These are phyloP conservation scores for Trisateles emortualis DNA, from an alignment of 2,888 invertebrate genomes.

Conservation along the genomic window DNA sequence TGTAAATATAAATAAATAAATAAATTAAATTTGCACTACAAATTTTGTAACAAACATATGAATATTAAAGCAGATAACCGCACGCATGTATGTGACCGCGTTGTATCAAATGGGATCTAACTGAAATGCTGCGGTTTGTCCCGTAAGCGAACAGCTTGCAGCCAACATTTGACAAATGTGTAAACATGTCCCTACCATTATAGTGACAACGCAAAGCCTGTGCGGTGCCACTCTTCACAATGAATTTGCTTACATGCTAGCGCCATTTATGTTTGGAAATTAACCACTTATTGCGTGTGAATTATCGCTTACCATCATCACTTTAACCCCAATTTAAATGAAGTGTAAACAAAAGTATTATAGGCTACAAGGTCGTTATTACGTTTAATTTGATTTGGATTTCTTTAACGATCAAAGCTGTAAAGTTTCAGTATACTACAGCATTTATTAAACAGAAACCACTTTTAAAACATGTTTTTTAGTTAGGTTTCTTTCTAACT, in stretches of 20 bases:
- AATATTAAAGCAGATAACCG: constrained; percentile 32
- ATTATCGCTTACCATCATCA: constrained; percentile 3
- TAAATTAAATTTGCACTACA: constrained; percentile 48
- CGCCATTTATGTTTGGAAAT: not conserved
- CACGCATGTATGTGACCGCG: constrained; percentile 43
- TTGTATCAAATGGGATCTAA: constrained; percentile 47
- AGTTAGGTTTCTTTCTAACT: too few species aligned
- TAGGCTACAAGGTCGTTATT: too few species aligned
- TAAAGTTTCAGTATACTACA: too few species aligned
- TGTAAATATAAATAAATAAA: too few species aligned
- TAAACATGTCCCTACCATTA: constrained; percentile 38
- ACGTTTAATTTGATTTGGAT: too few species aligned
- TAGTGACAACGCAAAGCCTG: constrained; percentile 11
- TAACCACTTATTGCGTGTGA: not conserved
- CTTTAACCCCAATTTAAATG: not conserved
- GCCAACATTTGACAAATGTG: constrained; percentile 50
- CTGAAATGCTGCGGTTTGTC: constrained; percentile 58
- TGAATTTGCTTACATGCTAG: not conserved
- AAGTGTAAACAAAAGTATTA: not conserved
- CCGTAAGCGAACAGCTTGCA: constrained; percentile 40
- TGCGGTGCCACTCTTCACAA: constrained; percentile 4
- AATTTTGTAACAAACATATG: constrained; percentile 22
- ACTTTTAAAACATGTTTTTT: too few species aligned
- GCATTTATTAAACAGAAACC: too few species aligned
- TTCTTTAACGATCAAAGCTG: too few species aligned